Evolutionary conservation across 1,140 invertebrate species (phyloP).

Genomic region (Drosophila kohkoa): DNA sequence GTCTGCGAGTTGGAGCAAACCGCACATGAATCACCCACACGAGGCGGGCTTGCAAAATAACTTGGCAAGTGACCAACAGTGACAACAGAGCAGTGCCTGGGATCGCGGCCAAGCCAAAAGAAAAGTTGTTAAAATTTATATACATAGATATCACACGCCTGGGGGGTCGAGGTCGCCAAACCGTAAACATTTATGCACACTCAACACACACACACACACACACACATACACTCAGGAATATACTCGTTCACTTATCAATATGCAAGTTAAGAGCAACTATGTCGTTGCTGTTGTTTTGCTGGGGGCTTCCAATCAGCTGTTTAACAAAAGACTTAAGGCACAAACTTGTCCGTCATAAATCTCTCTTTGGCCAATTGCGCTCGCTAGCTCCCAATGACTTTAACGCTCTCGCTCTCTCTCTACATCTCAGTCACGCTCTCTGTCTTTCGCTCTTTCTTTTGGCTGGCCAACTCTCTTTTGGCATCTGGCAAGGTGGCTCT

Average conservation of each 20-base stretch:
- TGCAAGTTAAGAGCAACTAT: slow-evolving; percentile 44
- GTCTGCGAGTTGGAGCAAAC: slow-evolving; percentile 11
- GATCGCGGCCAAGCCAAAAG: slow-evolving; percentile 54
- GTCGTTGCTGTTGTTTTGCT: slow-evolving; percentile 9
- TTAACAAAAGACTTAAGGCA: slow-evolving; percentile 76
- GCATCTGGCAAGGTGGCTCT: slow-evolving; percentile 48
- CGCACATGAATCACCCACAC: slow-evolving; percentile 52
- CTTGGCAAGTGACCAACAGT: slow-evolving; percentile 55
- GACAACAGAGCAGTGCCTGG: slow-evolving; percentile 35
- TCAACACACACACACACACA: slow-evolving; percentile 14
- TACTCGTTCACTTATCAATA: slow-evolving; percentile 62
- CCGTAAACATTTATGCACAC: slow-evolving; percentile 73
- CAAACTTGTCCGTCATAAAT: slow-evolving; percentile 78
- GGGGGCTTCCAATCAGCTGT: slow-evolving; percentile 70
- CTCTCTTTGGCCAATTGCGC: slow-evolving; percentile 62
- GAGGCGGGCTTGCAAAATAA: slow-evolving; percentile 55
- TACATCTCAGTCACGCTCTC: neutral
- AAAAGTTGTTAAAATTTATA: slow-evolving; percentile 73
- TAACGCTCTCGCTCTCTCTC: slow-evolving; percentile 8
- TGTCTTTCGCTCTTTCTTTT: slow-evolving; percentile 31
- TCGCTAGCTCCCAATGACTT: slow-evolving; percentile 7
- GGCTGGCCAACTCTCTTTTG: slow-evolving; percentile 39
- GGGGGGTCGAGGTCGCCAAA: slow-evolving; percentile 76
- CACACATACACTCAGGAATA: neutral
- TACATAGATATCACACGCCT: slow-evolving; percentile 60